These are phyloP conservation scores for Lamproptera curius DNA, from an alignment of 2,888 invertebrate species.

Conservation along the genomic window DNA sequence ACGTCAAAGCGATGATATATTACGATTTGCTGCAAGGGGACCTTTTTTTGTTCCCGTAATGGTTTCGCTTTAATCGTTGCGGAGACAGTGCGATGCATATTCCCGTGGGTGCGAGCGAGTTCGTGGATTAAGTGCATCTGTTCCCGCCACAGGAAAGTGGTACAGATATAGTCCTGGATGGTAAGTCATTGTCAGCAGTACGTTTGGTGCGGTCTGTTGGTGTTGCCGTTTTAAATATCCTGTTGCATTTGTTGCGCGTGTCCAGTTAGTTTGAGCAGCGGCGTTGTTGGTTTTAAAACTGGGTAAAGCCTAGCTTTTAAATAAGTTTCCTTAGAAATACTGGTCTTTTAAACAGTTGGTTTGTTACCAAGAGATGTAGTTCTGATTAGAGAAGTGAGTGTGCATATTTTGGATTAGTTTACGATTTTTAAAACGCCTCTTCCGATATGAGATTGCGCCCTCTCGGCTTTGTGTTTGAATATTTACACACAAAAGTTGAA, in stretches of 20 bases:
- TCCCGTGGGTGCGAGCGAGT: slow-evolving; percentile 40
- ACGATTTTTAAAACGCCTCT: too few relatives aligned
- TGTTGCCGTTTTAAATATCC: slow-evolving; percentile 28
- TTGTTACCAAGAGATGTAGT: too few relatives aligned
- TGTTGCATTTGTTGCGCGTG: too few relatives aligned
- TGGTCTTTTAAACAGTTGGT: too few relatives aligned
- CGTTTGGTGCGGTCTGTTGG: slow-evolving; percentile 48
- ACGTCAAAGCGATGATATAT: slow-evolving; percentile 76
- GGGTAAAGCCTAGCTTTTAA: too few relatives aligned
- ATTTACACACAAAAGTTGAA: neutral
- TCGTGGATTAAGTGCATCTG: slow-evolving; percentile 46
- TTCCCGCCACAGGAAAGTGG: slow-evolving; percentile 68
- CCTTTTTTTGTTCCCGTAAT: slow-evolving; percentile 78
- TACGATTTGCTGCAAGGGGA: slow-evolving; percentile 75
- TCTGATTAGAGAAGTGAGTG: too few relatives aligned
- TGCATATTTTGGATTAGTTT: too few relatives aligned
- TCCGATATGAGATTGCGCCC: slow-evolving; percentile 12
- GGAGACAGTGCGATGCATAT: slow-evolving; percentile 34
- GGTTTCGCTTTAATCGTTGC: slow-evolving; percentile 71
- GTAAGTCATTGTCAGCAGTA: slow-evolving; percentile 67
- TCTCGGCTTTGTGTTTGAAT: neutral
- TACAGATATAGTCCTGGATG: slow-evolving; percentile 57
- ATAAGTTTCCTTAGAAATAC: too few relatives aligned
- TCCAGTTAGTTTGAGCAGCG: too few relatives aligned
- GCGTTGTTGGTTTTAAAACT: too few relatives aligned